These are phyloP conservation scores for Anisognathus igniventris DNA, from an alignment of 2,797 vertebrate species.

Conservation along the genomic window DNA sequence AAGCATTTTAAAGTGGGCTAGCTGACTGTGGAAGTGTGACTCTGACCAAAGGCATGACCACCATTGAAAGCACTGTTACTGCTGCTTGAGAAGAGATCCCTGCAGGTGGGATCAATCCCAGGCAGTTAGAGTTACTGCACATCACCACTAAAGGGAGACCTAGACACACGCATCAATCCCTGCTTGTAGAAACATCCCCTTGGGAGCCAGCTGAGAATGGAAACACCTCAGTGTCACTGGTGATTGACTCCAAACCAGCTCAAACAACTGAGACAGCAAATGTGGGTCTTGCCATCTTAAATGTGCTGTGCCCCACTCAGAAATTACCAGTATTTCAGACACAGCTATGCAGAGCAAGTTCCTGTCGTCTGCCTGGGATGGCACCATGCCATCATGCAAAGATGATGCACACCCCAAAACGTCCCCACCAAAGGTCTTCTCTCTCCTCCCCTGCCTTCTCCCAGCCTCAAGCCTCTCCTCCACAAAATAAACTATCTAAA, in stretches of 20 bases:
- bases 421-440: not conserved
- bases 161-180: not conserved
- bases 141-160: not conserved
- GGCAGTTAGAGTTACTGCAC: not conserved
- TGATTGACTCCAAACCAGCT: not conserved
- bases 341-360: not conserved
- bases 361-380: not conserved
- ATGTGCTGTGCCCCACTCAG: not conserved
- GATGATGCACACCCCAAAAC: not conserved
- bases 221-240: not conserved
- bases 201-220: not conserved
- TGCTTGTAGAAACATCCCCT: not conserved
- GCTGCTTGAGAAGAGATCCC: not conserved
- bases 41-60: not conserved
- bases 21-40: not conserved
- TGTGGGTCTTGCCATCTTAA: not conserved
- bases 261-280: not conserved
- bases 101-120: not conserved
- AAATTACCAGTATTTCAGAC: not conserved
- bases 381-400: not conserved
- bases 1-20: not conserved
- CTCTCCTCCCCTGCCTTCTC: not conserved
- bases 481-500: not conserved
- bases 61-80: accelerated
- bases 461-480: not conserved